These are phyloP conservation scores for Tipula unca DNA, from an alignment of 2,888 invertebrate species.

Conservation along the genomic window DNA sequence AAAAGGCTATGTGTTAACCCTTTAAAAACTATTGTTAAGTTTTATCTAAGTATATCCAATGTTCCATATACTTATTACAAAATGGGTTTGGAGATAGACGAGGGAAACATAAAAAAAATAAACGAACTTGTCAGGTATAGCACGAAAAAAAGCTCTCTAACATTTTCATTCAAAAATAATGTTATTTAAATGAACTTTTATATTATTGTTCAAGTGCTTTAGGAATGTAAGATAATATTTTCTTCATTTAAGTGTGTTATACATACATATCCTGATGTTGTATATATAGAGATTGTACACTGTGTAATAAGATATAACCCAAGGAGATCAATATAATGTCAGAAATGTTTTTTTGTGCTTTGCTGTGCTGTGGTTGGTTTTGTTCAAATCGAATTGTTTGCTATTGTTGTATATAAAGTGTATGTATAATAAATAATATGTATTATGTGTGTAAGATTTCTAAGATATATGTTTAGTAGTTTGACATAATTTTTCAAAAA, in stretches of 20 bases:
- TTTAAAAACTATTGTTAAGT: background rate
- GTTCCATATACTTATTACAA: background rate
- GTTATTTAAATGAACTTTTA: background rate
- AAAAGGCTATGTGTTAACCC: background rate
- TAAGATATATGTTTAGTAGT: background rate
- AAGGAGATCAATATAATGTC: background rate
- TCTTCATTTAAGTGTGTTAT: background rate
- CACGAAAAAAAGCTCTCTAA: constrained; percentile 2
- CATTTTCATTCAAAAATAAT: background rate
- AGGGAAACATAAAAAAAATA: background rate
- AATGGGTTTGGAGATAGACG: background rate
- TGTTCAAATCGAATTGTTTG: background rate
- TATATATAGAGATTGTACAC: background rate
- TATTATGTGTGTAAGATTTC: background rate
- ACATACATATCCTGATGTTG: too few species aligned
- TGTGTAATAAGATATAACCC: constrained; percentile 14
- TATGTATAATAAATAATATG: background rate
- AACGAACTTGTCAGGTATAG: background rate
- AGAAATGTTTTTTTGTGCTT: background rate
- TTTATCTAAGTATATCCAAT: background rate
- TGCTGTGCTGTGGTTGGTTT: background rate
- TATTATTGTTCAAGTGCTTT: constrained; percentile 14
- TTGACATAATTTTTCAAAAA: background rate
- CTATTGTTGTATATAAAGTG: background rate
- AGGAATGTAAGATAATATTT: constrained; percentile 4